Conservation (phyloP, 2,888 invertebrate genomes). For the Psococerastis gibbosa region DNA sequence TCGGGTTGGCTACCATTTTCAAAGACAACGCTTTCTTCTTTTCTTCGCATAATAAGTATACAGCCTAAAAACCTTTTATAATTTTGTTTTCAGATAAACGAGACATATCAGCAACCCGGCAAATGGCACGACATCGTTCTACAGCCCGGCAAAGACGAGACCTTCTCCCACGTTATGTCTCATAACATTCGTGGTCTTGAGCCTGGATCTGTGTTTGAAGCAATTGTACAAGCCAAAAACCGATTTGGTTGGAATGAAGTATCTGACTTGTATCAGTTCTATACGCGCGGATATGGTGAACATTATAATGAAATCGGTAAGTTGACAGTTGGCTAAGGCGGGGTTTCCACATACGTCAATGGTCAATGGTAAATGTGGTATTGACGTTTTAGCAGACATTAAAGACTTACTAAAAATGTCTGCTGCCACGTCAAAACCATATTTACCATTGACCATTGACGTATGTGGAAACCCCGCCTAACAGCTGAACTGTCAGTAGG, state of each 20-base stretch:
- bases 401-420: too few species aligned
- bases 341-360: too few species aligned
- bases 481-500: too few species aligned
- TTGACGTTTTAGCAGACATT: too few species aligned
- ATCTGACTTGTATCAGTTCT: conserved; percentile 54
- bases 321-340: neutral
- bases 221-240: conserved; percentile 54
- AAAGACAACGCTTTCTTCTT: too few species aligned
- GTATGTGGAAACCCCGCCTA: too few species aligned
- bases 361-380: too few species aligned
- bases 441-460: too few species aligned
- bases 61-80: too few species aligned
- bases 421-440: too few species aligned
- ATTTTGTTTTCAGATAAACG: conserved; percentile 37
- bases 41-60: too few species aligned
- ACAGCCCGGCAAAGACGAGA: conserved; percentile 29
- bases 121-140: conserved; percentile 48
- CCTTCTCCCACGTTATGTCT: conserved; percentile 35
- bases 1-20: too few species aligned
- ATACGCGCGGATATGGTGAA: conserved; percentile 38
- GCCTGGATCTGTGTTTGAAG: conserved; percentile 49
- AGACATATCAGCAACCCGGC: conserved; percentile 48
- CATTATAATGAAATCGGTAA: neutral
- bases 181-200: conserved; percentile 43
- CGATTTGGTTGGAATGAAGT: conserved; percentile 57